Conservation (phyloP, 2,113 vertebrate species). For the Zapus hudsonius region DNA sequence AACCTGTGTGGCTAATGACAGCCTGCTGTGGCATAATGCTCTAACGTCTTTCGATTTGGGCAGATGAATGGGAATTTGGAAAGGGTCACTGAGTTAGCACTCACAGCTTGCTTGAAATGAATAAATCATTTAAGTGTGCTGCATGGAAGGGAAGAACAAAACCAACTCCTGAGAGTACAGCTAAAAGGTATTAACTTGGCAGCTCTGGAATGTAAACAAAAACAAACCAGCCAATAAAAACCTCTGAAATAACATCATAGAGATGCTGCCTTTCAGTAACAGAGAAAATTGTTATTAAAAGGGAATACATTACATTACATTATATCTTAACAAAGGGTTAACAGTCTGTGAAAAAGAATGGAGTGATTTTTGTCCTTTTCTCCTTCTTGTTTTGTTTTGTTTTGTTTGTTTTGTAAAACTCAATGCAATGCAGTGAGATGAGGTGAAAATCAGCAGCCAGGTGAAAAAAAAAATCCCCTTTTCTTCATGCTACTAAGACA, state of each 20-base stretch:
- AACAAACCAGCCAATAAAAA: not conserved
- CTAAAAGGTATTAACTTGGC: not conserved
- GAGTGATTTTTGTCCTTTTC: not conserved
- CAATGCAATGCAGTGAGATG: not conserved
- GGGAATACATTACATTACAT: not conserved
- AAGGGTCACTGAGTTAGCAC: not conserved
- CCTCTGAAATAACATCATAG: not conserved
- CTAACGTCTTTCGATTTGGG: slow-evolving; percentile 3
- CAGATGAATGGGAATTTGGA: not conserved
- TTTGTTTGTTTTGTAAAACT: not conserved
- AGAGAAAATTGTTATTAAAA: not conserved
- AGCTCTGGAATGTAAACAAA: not conserved
- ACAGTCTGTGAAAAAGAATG: not conserved
- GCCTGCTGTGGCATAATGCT: not conserved
- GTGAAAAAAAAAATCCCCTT: not conserved
- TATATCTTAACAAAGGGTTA: not conserved
- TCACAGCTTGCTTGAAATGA: slow-evolving; percentile 31
- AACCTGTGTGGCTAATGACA: not conserved
- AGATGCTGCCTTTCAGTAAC: not conserved
- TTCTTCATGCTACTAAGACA: not conserved
- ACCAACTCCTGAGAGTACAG: not conserved
- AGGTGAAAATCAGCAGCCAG: not conserved
- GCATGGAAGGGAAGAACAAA: not conserved
- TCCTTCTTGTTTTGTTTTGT: not conserved
- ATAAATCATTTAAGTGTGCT: slow-evolving; percentile 16